A percentile compares a stretch with the other conserved stretches of the same genome.
phyloP scores from a whole-genome alignment of 2,888 invertebrate species.

The Ferdinandea cuprea region DNA sequence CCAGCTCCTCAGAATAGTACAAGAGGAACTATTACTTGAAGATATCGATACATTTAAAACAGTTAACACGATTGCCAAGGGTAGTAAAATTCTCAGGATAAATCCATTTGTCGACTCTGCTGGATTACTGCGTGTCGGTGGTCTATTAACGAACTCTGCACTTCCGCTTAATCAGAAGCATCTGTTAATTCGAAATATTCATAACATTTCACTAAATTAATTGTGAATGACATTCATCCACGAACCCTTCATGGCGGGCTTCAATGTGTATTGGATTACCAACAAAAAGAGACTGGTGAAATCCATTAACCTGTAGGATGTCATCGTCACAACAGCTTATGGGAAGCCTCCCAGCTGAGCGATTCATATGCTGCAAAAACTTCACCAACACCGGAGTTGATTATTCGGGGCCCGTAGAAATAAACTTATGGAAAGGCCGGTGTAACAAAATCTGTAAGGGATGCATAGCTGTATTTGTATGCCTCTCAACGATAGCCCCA shows the following conservation, averaged over 20 bases:
- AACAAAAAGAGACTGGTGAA: too few species aligned
- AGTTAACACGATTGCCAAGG: background rate
- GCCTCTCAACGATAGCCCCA: too few species aligned
- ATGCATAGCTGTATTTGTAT: slow-evolving; percentile 8
- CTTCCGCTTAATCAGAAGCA: too few species aligned
- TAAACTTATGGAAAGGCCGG: background rate
- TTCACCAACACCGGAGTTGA: slow-evolving; percentile 1
- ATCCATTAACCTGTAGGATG: too few species aligned
- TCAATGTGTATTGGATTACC: too few species aligned
- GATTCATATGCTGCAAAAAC: background rate
- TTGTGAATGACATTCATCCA: background rate
- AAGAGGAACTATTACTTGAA: background rate
- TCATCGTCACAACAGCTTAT: background rate
- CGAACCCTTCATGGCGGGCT: too few species aligned
- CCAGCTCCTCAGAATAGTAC: too few species aligned
- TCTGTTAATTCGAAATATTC: background rate
- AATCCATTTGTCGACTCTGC: too few species aligned
- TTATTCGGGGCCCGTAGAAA: slow-evolving; percentile 17
- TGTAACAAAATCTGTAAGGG: background rate
- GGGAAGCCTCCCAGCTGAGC: background rate
- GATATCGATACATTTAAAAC: background rate
- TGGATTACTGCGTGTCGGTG: too few species aligned
- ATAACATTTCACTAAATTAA: too few species aligned
- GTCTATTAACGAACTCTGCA: too few species aligned
- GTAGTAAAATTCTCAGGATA: background rate